Evolutionary conservation across 2,888 invertebrate species (phyloP).

Genomic region (Palloptera scutellata): DNA sequence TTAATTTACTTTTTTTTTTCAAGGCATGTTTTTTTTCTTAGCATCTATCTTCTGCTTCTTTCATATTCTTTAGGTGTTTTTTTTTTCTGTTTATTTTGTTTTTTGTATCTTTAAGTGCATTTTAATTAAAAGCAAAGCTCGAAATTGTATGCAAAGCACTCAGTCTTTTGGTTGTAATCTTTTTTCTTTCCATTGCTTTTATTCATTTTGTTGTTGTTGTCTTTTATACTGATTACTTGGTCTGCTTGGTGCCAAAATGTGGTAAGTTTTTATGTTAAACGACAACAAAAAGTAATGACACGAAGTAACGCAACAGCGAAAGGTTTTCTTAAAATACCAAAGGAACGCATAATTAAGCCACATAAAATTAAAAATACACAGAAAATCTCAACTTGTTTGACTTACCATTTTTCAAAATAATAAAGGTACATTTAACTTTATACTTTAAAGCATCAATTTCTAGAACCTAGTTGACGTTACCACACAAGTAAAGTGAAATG

Average conservation of each 20-base stretch:
- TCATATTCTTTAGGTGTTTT: background rate
- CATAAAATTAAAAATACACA: too few relatives aligned
- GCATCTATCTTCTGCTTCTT: background rate
- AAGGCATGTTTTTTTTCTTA: background rate
- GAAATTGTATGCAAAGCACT: conserved; percentile 32
- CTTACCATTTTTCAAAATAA: too few relatives aligned
- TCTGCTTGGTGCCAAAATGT: conserved; percentile 11
- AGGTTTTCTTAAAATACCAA: too few relatives aligned
- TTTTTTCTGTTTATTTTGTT: background rate
- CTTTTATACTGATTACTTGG: background rate
- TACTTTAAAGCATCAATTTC: too few relatives aligned
- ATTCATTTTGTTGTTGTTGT: conserved; percentile 4
- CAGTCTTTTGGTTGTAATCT: conserved; percentile 4
- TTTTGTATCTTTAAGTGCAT: conserved; percentile 19
- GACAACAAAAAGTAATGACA: too few relatives aligned
- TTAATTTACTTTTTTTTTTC: conserved; percentile 8
- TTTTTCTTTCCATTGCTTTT: conserved; percentile 2
- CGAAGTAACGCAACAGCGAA: too few relatives aligned
- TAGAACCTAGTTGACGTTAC: too few relatives aligned
- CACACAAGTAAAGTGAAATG: too few relatives aligned
- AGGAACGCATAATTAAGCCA: too few relatives aligned
- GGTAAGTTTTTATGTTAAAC: conserved; percentile 7
- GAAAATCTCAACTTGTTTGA: too few relatives aligned
- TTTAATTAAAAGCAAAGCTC: conserved; percentile 28
- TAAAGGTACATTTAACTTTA: too few relatives aligned